A percentile compares a stretch with the other conserved stretches of the same genome.
Conservation (phyloP, 2,113 vertebrate species). For the Neogale vison region DNA sequence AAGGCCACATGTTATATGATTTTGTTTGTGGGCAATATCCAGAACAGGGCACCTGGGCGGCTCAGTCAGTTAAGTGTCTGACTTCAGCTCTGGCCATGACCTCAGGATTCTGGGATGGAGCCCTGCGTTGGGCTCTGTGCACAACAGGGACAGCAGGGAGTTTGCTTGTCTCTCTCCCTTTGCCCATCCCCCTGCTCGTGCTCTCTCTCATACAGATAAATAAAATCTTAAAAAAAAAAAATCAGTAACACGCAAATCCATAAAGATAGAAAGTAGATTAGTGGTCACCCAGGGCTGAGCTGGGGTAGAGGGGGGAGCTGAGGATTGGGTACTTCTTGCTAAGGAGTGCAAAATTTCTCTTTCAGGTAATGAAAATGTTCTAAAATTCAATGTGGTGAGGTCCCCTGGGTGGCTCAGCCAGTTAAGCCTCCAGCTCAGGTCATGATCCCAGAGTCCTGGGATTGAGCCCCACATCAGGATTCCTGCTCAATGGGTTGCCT, state of each 20-base stretch:
- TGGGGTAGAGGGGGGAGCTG: not conserved
- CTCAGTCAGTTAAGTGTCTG: not conserved
- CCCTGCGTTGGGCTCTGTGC: not conserved
- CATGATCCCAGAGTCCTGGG: not conserved
- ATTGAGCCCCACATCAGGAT: not conserved
- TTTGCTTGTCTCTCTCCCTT: not conserved
- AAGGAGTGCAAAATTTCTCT: not conserved
- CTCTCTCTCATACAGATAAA: not conserved
- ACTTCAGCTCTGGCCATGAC: not conserved
- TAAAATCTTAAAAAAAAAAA: not conserved
- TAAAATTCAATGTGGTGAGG: not conserved
- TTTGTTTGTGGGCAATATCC: not conserved
- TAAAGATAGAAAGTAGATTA: not conserved
- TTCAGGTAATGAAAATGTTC: not conserved
- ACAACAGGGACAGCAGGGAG: not conserved
- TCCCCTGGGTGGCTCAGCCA: not conserved
- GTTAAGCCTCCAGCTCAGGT: not conserved
- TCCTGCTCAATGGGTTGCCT: not conserved
- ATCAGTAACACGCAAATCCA: not conserved
- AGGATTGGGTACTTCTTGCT: not conserved
- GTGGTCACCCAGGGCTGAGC: not conserved
- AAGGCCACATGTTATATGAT: not conserved
- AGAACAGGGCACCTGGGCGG: not conserved
- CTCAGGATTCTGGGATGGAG: not conserved
- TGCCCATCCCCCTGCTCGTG: not conserved